Evolutionary conservation across 1,140 invertebrate genomes (phyloP), one percentile per base, ranked within the genome.

Genomic region (Phocides pigmalion): DNA sequence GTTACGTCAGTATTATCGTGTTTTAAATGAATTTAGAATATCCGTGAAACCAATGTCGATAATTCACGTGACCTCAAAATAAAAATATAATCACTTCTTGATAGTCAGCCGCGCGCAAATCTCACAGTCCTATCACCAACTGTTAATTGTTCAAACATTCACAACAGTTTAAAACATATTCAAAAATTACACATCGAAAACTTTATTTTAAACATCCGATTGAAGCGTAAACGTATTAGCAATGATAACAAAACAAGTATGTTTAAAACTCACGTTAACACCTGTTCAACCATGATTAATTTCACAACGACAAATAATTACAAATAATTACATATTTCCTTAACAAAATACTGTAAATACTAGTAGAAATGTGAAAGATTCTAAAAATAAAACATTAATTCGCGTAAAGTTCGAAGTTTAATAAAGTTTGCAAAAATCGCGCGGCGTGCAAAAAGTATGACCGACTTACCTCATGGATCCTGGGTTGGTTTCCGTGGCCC

Each of bases 391-490:
- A 11, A 25, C n/a, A 20, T 0, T n/a, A 17, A 56, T 41, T 42
- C 28, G 19, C 16, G 19, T 42, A 22, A 41, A 11, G 16, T 22
- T 56, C 14, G 35, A 20, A 8, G 19, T 9, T 22, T 28, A n/a
- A 16, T 1, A 39, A 50, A 50, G 11, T 22, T 22, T 0, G 20
- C 2, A 32, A 28, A 50, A 41, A 17, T 28, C 20, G 47, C 47
- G 47, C 47, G 37, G 41, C 20, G 22, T 61, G 9, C 22, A 17
- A 47, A 42, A 53, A 37, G 17, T 42, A 25, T n/a, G 0, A 32
- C n/a, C n/a, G 15, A 68, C 79, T 84, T 66, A 87, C 84, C 84
- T 87, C 84, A 87, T 87, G 75, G 75, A 81, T 74, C 50, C 75
- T 68, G 61, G 47, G 28, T 32, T 32, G 28, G 28, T 32, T 32